Base-by-base conservation (phyloP, 37 sponge, comb jelly and placozoan genomes). In the Chondrosia reniformis region DNA sequence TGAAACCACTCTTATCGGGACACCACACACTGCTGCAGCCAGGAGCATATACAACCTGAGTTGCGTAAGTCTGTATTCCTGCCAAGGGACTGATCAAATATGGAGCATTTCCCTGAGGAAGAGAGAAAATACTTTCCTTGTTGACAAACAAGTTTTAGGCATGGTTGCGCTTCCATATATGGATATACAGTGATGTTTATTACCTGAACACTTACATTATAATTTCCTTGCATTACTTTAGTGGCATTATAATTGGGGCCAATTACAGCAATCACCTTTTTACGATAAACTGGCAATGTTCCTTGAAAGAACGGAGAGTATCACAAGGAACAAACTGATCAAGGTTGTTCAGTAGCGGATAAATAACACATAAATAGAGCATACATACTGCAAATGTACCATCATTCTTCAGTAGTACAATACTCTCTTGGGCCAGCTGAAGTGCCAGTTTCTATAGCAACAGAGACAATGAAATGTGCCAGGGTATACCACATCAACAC, bases 181-280 rank as follows among this genome's bases (percentile, higher is more conserved):
- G n/a, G 52, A 49, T 15, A 49, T 15, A 10, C 52, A 49, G 15
- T 49, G 52, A 15, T 49, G 52, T 15, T 49, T 49, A 15, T 49
- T 49, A 15, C 52, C 52, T 10, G 15, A 19, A 10, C 24, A 4
- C 73, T 19, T 82, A 89, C 90, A 42, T 85, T 45, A 63, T 90
- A 90, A 76, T 90, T 91, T 6, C 88, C 92, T 72, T 91, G 87
- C 92, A 91, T 91, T 46, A 84, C 82, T 8, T 9, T 46, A 21
- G 87, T 91, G 42, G 88, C 92, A 41, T 83, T 74, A 6, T 69
- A 49, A 37, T 91, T 86, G 27, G 92, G 92, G 21, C 92, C 88
- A 79, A 91, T 84, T 66, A 91, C 63, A n/a, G 88, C 88, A 22
- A 87, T 82, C 19, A 58, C 84, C 15, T 21, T 55, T 4, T 38